These are phyloP conservation scores for Zapus hudsonius DNA, from an alignment of 2,113 vertebrate species.

Conservation along the genomic window DNA sequence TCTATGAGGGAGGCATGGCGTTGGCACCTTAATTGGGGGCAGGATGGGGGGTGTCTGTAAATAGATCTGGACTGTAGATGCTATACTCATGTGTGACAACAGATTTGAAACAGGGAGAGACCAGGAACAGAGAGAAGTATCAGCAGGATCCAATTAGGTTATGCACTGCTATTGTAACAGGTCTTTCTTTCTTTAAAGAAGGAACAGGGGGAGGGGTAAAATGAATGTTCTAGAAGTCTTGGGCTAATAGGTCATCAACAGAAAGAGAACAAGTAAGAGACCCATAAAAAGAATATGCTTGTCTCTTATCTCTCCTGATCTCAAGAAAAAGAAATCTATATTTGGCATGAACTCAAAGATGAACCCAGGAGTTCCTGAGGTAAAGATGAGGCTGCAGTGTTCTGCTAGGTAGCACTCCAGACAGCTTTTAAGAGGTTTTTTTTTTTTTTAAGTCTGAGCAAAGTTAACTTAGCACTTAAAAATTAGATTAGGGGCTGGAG, in stretches of 20 bases:
- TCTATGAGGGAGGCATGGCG: neutral
- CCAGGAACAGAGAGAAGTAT: conserved; percentile 39
- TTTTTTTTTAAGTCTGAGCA: neutral
- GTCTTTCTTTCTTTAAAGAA: conserved; percentile 49
- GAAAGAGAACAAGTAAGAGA: conserved; percentile 2
- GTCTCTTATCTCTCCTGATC: neutral
- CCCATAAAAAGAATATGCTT: neutral
- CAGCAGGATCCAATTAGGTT: conserved; percentile 58
- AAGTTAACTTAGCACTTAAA: conserved; percentile 18
- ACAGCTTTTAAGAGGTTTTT: neutral
- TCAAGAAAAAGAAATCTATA: neutral
- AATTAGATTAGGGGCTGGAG: neutral
- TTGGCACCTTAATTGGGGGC: conserved; percentile 62
- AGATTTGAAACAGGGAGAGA: conserved; percentile 35
- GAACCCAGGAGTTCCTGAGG: neutral
- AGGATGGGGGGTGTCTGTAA: conserved; percentile 39
- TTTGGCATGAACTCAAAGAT: neutral
- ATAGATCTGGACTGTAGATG: conserved; percentile 27
- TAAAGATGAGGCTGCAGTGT: neutral
- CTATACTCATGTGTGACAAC: conserved; percentile 60
- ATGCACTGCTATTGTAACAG: conserved; percentile 41
- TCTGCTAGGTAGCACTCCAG: neutral
- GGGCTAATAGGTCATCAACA: conserved; percentile 45
- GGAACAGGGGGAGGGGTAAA: conserved; percentile 39
- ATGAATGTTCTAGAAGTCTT: neutral